A percentile compares a stretch with the other conserved stretches of the same genome.
Conservation (phyloP, 2,113 vertebrate genomes). For the Artemisiospiza belli region DNA sequence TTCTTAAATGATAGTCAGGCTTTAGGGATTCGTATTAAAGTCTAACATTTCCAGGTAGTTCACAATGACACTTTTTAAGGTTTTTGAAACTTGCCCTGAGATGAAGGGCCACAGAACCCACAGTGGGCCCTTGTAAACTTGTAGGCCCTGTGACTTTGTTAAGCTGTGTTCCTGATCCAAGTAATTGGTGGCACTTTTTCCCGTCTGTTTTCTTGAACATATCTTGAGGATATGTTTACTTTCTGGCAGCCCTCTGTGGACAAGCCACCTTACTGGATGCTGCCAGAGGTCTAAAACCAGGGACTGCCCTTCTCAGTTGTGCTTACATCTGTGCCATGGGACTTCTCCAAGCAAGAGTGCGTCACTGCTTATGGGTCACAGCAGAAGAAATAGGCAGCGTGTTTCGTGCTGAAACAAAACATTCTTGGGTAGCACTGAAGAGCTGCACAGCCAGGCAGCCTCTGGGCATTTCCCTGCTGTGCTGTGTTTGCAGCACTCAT, state of each 20-base stretch:
- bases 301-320: not conserved
- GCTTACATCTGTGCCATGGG: not conserved
- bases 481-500: not conserved
- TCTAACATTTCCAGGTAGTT: not conserved
- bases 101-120: not conserved
- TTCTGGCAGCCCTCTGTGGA: not conserved
- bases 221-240: not conserved
- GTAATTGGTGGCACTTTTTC: not conserved
- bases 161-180: not conserved
- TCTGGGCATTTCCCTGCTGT: not conserved
- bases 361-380: not conserved
- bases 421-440: not conserved
- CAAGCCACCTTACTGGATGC: not conserved
- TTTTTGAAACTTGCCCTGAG: not conserved
- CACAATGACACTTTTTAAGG: rapidly evolving
- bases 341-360: not conserved
- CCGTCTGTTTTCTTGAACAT: not conserved
- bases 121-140: not conserved
- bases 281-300: not conserved
- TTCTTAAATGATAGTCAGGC: not conserved
- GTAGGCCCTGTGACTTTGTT: not conserved
- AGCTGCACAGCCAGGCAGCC: not conserved
- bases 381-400: not conserved
- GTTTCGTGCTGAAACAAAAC: not conserved
- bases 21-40: not conserved